phyloP scores from a whole-genome alignment of 2,888 invertebrate species.

The Orchestes rusci region DNA sequence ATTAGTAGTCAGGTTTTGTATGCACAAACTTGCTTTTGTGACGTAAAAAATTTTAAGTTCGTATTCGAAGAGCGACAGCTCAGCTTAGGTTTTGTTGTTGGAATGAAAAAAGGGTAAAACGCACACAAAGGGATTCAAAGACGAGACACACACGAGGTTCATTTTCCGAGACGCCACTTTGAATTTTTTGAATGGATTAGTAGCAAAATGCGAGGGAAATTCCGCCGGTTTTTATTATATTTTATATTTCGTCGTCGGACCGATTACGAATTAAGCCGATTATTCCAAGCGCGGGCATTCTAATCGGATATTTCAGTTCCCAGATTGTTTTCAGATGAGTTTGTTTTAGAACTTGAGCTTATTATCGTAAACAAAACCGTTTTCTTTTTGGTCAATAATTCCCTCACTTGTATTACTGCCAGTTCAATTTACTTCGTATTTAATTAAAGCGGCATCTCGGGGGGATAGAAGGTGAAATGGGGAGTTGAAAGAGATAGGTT shows the following conservation, averaged over 20 bases:
- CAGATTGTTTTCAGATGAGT: too few relatives aligned
- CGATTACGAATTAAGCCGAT: slow-evolving; percentile 17
- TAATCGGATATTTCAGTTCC: slow-evolving; percentile 1
- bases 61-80: slow-evolving; percentile 41
- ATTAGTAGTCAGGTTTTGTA: too few relatives aligned
- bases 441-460: slow-evolving; percentile 26
- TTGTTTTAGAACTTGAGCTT: too few relatives aligned
- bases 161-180: slow-evolving; percentile 46
- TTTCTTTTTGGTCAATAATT: too few relatives aligned
- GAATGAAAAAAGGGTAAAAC: slow-evolving; percentile 55
- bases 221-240: slow-evolving; percentile 19
- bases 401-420: slow-evolving; percentile 20
- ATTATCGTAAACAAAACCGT: too few relatives aligned
- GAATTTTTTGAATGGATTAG: slow-evolving; percentile 24
- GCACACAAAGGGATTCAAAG: slow-evolving; percentile 74
- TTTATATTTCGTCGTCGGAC: slow-evolving; percentile 11
- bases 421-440: slow-evolving; percentile 25
- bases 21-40: slow-evolving; percentile 19
- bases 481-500: slow-evolving; percentile 13
- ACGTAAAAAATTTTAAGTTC: slow-evolving; percentile 19
- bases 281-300: slow-evolving; percentile 1
- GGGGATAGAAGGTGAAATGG: slow-evolving; percentile 21
- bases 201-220: slow-evolving; percentile 19
- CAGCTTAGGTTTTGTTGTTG: slow-evolving; percentile 40
- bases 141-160: slow-evolving; percentile 73